These are phyloP conservation scores for Melanaphis sacchari DNA, from an alignment of 1,140 invertebrate genomes.

Conservation along the genomic window DNA sequence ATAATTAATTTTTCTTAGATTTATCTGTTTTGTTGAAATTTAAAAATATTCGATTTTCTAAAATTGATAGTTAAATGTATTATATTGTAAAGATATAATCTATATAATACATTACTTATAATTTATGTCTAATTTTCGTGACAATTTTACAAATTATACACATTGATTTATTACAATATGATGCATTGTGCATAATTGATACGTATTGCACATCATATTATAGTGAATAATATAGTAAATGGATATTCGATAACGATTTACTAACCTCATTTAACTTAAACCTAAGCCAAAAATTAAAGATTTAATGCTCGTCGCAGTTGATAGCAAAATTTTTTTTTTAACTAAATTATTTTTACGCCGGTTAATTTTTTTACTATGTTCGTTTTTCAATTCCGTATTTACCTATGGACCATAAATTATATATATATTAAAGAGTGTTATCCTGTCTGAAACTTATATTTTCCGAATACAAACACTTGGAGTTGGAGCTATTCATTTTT, in stretches of 20 bases:
- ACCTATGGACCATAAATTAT: no score
- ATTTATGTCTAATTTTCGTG: not conserved
- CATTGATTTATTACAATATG: no score
- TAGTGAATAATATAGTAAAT: not conserved
- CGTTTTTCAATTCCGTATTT: not conserved
- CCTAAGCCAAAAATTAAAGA: not conserved
- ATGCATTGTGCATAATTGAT: no score
- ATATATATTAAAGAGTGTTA: not conserved
- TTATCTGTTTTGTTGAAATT: not conserved
- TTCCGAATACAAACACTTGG: not conserved
- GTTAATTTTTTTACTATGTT: not conserved
- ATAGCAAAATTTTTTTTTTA: not conserved
- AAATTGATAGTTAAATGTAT: not conserved
- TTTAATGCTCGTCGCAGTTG: not conserved
- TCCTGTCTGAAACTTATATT: not conserved
- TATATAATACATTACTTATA: not conserved
- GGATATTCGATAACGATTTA: not conserved
- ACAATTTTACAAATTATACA: not conserved
- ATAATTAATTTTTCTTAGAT: not conserved
- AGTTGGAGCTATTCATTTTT: not conserved
- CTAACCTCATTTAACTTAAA: not conserved
- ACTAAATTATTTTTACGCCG: not conserved
- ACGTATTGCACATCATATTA: not conserved
- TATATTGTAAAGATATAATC: not conserved
- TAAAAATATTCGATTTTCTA: not conserved